A percentile compares a stretch with the other conserved stretches of the same genome.
These are phyloP conservation scores for Cottoperca gobio DNA, from an alignment of 2,797 vertebrate species.

Conservation along the genomic window DNA sequence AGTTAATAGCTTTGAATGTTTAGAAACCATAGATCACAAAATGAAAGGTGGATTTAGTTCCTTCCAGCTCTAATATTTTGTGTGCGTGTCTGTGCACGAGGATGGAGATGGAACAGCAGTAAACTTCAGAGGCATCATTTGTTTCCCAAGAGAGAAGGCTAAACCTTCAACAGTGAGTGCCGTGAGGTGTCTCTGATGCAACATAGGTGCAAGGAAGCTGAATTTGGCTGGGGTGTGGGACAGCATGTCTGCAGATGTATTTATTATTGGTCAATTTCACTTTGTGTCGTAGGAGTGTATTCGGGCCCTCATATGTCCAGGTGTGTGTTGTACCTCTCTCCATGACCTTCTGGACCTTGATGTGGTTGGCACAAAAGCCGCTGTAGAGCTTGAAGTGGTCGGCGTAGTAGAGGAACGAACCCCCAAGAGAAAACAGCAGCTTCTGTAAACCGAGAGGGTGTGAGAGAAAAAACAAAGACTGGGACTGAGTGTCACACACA, in stretches of 20 bases:
- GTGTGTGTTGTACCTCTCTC: conserved; percentile 89
- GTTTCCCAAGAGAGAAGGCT: conserved; percentile 38
- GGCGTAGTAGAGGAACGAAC: conserved; percentile 98
- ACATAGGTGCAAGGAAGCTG: conserved; percentile 59
- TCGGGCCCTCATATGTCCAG: background rate
- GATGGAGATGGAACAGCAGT: background rate
- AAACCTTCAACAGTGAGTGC: conserved; percentile 29
- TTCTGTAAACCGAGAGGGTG: conserved; percentile 85
- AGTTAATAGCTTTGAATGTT: conserved; percentile 4
- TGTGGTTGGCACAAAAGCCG: conserved; percentile 98
- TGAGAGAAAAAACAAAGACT: background rate
- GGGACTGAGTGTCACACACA: conserved; percentile 36
- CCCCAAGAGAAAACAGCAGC: conserved; percentile 95
- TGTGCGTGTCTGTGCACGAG: background rate
- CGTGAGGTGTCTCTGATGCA: conserved; percentile 59
- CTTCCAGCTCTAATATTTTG: background rate
- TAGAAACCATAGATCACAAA: background rate
- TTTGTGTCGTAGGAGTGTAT: background rate
- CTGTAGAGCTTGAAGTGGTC: conserved; percentile 99
- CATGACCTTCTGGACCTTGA: conserved; percentile 98
- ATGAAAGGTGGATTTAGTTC: background rate
- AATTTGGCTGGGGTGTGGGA: conserved; percentile 7
- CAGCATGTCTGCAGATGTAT: background rate
- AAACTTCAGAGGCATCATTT: conserved; percentile 40
- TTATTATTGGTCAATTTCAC: background rate